Evolutionary conservation across 2,797 vertebrate genomes (phyloP).

Genomic region (Dicrostonyx torquatus): DNA sequence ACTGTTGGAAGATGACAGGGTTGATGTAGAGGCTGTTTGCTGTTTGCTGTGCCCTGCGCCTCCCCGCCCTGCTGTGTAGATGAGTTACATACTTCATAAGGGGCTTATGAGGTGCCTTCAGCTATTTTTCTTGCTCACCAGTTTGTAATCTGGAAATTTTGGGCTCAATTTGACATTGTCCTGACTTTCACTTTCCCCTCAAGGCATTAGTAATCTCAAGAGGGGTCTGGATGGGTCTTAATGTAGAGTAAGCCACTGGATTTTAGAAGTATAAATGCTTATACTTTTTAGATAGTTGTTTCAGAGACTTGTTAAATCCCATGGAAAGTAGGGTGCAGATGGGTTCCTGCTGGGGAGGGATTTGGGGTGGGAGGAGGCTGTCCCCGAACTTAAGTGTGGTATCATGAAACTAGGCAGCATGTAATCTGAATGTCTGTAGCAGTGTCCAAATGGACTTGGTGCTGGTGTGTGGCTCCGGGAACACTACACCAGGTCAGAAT

Average conservation of each 20-base stretch:
- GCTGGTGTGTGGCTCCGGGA: constrained; percentile 51
- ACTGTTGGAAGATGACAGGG: neutral
- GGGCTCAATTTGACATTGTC: constrained; percentile 39
- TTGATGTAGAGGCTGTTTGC: neutral
- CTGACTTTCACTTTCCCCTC: constrained; percentile 27
- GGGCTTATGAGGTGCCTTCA: neutral
- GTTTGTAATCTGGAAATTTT: constrained; percentile 37
- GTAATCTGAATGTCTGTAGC: constrained; percentile 52
- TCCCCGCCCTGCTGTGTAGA: constrained; percentile 9
- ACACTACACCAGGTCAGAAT: constrained; percentile 38
- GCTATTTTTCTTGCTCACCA: constrained; percentile 22
- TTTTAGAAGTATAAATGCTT: constrained; percentile 47
- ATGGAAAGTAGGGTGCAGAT: neutral
- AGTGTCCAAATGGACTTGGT: constrained; percentile 70
- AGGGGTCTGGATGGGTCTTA: constrained; percentile 30
- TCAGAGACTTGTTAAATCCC: constrained; percentile 52
- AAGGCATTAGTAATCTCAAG: constrained; percentile 35
- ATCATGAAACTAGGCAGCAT: constrained; percentile 21
- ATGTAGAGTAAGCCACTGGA: constrained; percentile 21
- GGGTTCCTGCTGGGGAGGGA: neutral
- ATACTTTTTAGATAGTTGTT: constrained; percentile 45
- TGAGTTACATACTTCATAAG: constrained; percentile 10
- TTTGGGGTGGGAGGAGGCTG: neutral
- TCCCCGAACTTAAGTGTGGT: constrained; percentile 64
- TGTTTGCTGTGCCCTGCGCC: neutral